These are phyloP conservation scores for Hirundichthys speculiger DNA, from an alignment of 2,113 vertebrate species.

Conservation along the genomic window DNA sequence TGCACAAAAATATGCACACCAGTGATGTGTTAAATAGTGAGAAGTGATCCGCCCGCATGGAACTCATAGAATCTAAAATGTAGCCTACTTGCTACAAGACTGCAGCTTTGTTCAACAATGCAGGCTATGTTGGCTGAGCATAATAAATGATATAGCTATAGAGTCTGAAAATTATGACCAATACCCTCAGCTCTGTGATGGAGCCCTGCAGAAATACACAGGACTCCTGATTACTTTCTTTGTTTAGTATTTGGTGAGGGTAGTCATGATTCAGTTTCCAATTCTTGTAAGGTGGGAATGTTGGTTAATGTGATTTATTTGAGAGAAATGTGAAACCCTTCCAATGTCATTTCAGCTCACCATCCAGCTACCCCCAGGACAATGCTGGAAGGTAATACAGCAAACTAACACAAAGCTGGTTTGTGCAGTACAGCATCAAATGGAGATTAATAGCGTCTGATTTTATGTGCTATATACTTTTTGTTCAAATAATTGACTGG, in stretches of 20 bases:
- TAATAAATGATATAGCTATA: too few relatives aligned
- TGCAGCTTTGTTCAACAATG: too few relatives aligned
- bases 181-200: too few relatives aligned
- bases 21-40: too few relatives aligned
- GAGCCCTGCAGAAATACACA: too few relatives aligned
- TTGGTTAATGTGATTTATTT: conserved; percentile 53
- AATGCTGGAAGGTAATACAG: conserved; percentile 81
- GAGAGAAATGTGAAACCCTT: conserved; percentile 75
- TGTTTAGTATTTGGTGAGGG: not conserved
- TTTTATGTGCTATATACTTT: conserved; percentile 18
- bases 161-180: too few relatives aligned
- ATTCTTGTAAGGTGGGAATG: conserved; percentile 45
- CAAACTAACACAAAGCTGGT: conserved; percentile 68
- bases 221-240: too few relatives aligned
- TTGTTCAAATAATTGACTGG: conserved; percentile 26
- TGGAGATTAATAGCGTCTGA: conserved; percentile 41
- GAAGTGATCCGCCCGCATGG: too few relatives aligned
- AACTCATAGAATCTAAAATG: too few relatives aligned
- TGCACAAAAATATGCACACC: too few relatives aligned
- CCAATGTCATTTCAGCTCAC: conserved; percentile 80
- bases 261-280: not conserved
- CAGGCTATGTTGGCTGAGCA: too few relatives aligned
- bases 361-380: conserved; percentile 74
- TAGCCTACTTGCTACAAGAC: too few relatives aligned
- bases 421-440: conserved; percentile 55